These are phyloP conservation scores for Acrocephalus scirpaceus DNA, from an alignment of 2,797 vertebrate species.

Conservation along the genomic window DNA sequence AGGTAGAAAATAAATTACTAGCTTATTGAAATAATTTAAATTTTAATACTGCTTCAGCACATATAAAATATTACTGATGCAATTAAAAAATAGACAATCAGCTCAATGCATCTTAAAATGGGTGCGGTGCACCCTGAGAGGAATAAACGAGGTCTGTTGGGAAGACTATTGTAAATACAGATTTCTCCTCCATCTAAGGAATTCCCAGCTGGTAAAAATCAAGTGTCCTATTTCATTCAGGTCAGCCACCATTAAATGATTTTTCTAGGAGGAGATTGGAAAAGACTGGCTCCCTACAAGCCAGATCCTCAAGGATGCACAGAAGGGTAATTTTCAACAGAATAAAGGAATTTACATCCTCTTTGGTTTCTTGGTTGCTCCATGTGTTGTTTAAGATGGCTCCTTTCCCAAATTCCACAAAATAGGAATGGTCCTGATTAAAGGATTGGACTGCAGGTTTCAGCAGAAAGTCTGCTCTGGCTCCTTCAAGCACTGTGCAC, in stretches of 20 bases:
- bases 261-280: background rate
- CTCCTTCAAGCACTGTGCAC: background rate
- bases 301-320: background rate
- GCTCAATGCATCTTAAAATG: slow-evolving; percentile 27
- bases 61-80: slow-evolving; percentile 71
- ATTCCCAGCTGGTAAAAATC: background rate
- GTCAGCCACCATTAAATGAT: background rate
- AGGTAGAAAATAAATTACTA: slow-evolving; percentile 55
- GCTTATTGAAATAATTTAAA: slow-evolving; percentile 52
- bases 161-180: background rate
- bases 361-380: background rate
- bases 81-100: slow-evolving; percentile 62
- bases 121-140: background rate
- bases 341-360: background rate
- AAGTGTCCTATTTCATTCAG: background rate
- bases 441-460: background rate
- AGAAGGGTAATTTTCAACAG: background rate
- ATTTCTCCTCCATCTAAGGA: background rate
- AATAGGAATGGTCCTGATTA: background rate
- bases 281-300: background rate
- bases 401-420: background rate
- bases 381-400: background rate
- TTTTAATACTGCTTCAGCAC: slow-evolving; percentile 63
- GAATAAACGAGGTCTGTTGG: background rate
- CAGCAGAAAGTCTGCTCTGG: background rate